phyloP scores from a whole-genome alignment of 2,888 invertebrate genomes.

The Anarsia innoxiella region DNA sequence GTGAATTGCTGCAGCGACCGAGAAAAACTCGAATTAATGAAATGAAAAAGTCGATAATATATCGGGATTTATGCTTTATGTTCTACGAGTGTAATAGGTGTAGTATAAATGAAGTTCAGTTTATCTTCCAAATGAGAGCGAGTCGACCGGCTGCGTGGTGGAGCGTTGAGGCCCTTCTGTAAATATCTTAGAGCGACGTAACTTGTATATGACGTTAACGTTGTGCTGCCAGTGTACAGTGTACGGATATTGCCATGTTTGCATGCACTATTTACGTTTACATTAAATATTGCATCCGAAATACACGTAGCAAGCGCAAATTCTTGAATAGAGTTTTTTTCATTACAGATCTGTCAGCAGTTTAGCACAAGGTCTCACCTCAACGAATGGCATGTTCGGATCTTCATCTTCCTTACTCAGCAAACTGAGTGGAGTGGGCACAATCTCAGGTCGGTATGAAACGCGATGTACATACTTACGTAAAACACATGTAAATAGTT shows the following conservation, averaged over 20 bases:
- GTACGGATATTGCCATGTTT: slow-evolving; percentile 12
- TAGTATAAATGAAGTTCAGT: slow-evolving; percentile 6
- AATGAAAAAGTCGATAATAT: too few species aligned
- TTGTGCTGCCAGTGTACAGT: slow-evolving; percentile 13
- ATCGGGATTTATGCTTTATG: too few species aligned
- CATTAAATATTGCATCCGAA: slow-evolving; percentile 5
- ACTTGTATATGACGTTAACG: slow-evolving; percentile 12
- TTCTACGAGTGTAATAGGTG: too few species aligned
- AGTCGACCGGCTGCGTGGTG: slow-evolving; percentile 8
- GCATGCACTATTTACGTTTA: slow-evolving; percentile 12
- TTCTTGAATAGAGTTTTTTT: slow-evolving; percentile 39
- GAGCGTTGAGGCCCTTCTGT: slow-evolving; percentile 6
- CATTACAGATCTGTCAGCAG: slow-evolving; percentile 71
- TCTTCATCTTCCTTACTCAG: slow-evolving; percentile 80
- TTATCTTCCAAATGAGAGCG: not conserved
- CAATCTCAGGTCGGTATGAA: slow-evolving; percentile 64
- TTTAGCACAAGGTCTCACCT: slow-evolving; percentile 75
- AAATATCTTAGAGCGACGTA: slow-evolving; percentile 10
- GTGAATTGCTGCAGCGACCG: too few species aligned
- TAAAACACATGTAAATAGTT: slow-evolving; percentile 3
- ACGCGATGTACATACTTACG: slow-evolving; percentile 12
- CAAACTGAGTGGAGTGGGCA: slow-evolving; percentile 69
- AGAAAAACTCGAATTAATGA: too few species aligned
- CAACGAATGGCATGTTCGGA: slow-evolving; percentile 85
- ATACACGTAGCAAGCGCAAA: slow-evolving; percentile 3